Evolutionary conservation across 2,797 vertebrate genomes (phyloP), one percentile per base, ranked within the genome.

Genomic region (Remorina albescens): DNA sequence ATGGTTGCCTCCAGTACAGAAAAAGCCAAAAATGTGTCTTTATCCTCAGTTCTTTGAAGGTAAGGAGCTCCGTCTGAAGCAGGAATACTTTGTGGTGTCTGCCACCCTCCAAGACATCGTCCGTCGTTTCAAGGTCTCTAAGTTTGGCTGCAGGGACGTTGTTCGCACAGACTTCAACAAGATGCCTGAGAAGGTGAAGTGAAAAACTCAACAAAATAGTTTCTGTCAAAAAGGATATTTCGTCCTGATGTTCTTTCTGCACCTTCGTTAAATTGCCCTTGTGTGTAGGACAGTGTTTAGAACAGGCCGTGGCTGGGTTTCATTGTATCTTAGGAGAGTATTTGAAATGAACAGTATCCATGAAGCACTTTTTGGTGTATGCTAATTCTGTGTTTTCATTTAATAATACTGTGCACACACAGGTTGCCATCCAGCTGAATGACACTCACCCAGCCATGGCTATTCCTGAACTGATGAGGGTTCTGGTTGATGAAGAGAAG

Each of bases 1-100:
- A 70, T 56, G 51, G 76, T 72, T 65, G 67, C 67, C 87, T 75
- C 58, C 59, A 69, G 82, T 85, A 44, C 75, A 80, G 56, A 81
- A 73, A 58, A 54, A 70, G 67, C 87, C 81, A 81, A 76, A 89
- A 80, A 19, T 86, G 54, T 88, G 50, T 83, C 64, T 86, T 86
- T 66, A 50, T 85, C 55, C 71, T 32, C 88, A 99, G 98, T 99
- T 99, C 91, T 99, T 99, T 44, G 98, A 99, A 92, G 98, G 98
- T 10, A 99, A 99, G 92, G 98, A 99, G 92, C 94, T 99, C 76
- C 94, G 97, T 78, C 91, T 99, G 93, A 99, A 99, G 79, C 98
- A 99, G 93, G 98, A 99, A 80, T 99, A 99, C 93, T 99, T 99
- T 50, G 98, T 99, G 87, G 98, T 99, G 80, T 97, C 98, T 15